Conservation (phyloP, 2,113 vertebrate species). For the Cyphotilapia sp. region DNA sequence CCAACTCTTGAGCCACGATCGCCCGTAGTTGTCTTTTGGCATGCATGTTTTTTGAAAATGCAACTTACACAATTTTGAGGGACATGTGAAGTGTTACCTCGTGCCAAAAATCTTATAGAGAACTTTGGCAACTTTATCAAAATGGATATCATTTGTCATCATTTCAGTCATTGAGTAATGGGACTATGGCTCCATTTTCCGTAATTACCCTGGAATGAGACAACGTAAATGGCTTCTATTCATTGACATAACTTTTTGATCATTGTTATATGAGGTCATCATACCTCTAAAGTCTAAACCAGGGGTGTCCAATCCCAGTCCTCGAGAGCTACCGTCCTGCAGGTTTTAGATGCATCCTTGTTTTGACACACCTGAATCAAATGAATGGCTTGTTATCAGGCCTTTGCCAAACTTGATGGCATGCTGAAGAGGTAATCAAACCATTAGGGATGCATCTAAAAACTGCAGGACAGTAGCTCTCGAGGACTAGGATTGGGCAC, state of each 20-base stretch:
- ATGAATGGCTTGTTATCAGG: too few relatives aligned
- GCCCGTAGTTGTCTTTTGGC: slow-evolving; percentile 42
- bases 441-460: too few relatives aligned
- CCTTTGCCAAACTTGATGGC: too few relatives aligned
- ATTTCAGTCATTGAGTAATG: not conserved
- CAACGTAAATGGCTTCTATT: not conserved
- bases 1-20: too few relatives aligned
- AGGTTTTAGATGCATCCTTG: too few relatives aligned
- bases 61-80: not conserved
- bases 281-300: not conserved
- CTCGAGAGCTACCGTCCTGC: too few relatives aligned
- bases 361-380: too few relatives aligned
- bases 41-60: not conserved
- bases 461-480: too few relatives aligned
- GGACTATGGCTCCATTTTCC: not conserved
- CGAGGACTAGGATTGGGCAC: too few relatives aligned
- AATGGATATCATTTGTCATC: not conserved
- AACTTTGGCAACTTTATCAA: not conserved
- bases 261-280: not conserved
- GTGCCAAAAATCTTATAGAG: not conserved
- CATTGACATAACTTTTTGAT: not conserved
- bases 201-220: not conserved
- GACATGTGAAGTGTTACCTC: not conserved
- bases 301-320: too few relatives aligned
- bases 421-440: too few relatives aligned